Conservation (phyloP, 2,113 vertebrate species). For the Hemicordylus capensis region DNA sequence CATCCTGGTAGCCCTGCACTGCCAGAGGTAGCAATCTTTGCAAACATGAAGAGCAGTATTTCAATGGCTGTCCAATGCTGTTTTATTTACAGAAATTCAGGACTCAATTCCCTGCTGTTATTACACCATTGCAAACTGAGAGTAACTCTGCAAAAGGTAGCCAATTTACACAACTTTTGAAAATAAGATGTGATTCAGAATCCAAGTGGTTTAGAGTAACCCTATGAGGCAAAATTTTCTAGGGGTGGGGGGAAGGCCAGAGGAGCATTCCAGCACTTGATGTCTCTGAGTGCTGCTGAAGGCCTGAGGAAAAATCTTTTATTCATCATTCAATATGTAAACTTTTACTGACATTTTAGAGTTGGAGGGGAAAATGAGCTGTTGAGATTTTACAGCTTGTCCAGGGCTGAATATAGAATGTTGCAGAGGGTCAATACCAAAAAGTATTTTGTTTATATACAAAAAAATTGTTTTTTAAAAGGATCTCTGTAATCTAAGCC, state of each 20-base stretch:
- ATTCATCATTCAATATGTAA: conserved; percentile 33
- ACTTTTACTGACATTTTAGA: conserved; percentile 34
- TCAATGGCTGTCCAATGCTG: neutral
- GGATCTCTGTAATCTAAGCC: neutral
- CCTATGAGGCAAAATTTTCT: conserved; percentile 11
- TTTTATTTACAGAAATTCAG: conserved; percentile 17
- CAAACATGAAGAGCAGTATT: conserved; percentile 5
- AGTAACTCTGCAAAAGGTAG: neutral
- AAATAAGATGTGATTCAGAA: conserved; percentile 1
- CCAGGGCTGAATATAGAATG: neutral
- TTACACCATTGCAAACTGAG: conserved; percentile 1
- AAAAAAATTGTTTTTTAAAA: neutral
- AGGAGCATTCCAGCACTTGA: neutral
- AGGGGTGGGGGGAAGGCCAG: neutral
- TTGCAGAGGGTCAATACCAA: conserved; percentile 4
- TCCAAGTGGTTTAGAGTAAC: neutral
- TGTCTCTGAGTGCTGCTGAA: conserved; percentile 18
- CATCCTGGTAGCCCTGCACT: neutral
- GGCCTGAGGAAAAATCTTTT: conserved; percentile 13
- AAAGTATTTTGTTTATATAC: conserved; percentile 26
- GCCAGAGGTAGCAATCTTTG: conserved; percentile 20
- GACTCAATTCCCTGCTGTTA: conserved; percentile 15
- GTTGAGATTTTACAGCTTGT: conserved; percentile 10
- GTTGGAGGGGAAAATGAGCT: conserved; percentile 2
- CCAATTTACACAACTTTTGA: too few species aligned